Evolutionary conservation across 2,113 vertebrate species (phyloP).

Genomic region (Haplochromis vanheusdeni): DNA sequence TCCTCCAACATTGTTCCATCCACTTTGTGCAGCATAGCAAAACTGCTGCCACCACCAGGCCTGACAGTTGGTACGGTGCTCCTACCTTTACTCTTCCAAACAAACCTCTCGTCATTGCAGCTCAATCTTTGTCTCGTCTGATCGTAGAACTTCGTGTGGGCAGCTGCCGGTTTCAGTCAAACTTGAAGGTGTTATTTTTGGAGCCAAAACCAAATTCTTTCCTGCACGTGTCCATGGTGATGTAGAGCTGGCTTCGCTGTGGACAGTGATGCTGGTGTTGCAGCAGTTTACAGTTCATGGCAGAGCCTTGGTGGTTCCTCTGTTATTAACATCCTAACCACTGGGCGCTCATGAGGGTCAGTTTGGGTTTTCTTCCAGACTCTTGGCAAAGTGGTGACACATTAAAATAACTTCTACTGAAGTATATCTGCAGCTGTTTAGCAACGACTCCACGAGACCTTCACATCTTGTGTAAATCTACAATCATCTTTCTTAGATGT

Average conservation of each 20-base stretch:
- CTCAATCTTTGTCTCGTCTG: neutral
- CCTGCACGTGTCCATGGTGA: accelerated
- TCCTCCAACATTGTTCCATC: neutral
- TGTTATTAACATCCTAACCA: neutral
- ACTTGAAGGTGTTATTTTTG: neutral
- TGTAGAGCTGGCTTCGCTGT: neutral
- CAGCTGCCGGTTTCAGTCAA: neutral
- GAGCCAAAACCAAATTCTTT: accelerated
- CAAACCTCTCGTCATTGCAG: neutral
- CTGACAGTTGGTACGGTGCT: accelerated
- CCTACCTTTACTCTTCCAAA: neutral
- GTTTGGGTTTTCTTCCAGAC: neutral
- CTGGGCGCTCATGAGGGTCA: neutral
- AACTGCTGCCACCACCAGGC: accelerated
- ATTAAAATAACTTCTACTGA: neutral
- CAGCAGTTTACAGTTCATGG: neutral
- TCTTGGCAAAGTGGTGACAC: neutral
- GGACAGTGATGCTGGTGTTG: neutral
- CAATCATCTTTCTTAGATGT: neutral
- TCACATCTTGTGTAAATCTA: accelerated
- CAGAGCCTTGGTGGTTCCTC: neutral
- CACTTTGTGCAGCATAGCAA: neutral
- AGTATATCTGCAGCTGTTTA: neutral
- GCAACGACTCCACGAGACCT: neutral
- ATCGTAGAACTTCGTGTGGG: accelerated